These are phyloP conservation scores for Coelinius sp. DNA, from an alignment of 2,888 invertebrate genomes.

Conservation along the genomic window DNA sequence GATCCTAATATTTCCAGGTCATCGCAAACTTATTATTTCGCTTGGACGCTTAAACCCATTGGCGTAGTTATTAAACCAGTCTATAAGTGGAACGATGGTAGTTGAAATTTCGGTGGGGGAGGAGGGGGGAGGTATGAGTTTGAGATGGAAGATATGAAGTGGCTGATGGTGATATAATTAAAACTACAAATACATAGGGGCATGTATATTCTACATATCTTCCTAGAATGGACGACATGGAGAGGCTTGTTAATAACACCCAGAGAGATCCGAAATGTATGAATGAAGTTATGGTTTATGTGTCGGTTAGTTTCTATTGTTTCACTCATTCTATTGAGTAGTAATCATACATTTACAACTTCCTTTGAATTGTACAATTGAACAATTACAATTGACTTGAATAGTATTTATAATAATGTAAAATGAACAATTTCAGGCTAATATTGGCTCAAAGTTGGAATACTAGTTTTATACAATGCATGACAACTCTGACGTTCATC, in stretches of 20 bases:
- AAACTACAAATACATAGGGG: not conserved
- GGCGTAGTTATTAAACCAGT: constrained; percentile 31
- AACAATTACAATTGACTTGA: too few species aligned
- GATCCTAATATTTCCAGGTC: constrained; percentile 41
- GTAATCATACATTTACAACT: constrained; percentile 47
- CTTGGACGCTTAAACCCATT: constrained; percentile 30
- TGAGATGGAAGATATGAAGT: constrained; percentile 7
- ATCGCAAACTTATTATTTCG: constrained; percentile 39
- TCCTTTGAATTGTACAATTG: not conserved
- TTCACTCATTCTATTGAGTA: constrained; percentile 56
- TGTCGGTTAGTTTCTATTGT: constrained; percentile 58
- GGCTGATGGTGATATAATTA: constrained; percentile 26
- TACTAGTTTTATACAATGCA: not conserved
- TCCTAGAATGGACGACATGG: not conserved
- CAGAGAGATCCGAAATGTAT: not conserved
- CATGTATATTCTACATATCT: constrained; percentile 30
- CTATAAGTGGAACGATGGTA: constrained; percentile 36
- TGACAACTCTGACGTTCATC: constrained; percentile 4
- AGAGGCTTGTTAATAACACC: not conserved
- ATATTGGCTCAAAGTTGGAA: not conserved
- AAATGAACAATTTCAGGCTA: not conserved
- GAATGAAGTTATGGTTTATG: constrained; percentile 38
- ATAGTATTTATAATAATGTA: not conserved
- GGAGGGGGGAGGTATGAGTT: constrained; percentile 24
- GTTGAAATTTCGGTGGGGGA: constrained; percentile 29